phyloP scores from a whole-genome alignment of 2,888 invertebrate genomes.

The Andrena bucephala region DNA sequence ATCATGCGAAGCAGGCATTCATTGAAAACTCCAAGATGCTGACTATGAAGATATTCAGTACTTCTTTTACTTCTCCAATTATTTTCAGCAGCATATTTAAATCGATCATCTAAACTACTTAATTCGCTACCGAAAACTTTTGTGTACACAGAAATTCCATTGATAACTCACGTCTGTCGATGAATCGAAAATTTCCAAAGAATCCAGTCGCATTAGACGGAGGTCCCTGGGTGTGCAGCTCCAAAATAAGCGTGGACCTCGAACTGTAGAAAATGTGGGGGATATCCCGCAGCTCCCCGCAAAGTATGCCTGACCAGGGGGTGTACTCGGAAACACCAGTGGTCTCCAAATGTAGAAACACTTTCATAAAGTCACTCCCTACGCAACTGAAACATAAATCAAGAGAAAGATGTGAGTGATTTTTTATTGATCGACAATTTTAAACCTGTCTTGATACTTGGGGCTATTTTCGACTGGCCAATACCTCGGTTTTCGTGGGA shows the following conservation, averaged over 20 bases:
- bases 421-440: neutral
- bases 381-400: slow-evolving; percentile 89
- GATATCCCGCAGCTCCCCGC: slow-evolving; percentile 89
- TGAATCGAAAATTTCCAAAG: slow-evolving; percentile 91
- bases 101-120: too few relatives aligned
- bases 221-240: slow-evolving; percentile 89
- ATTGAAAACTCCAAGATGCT: too few relatives aligned
- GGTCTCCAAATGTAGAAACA: slow-evolving; percentile 91
- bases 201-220: slow-evolving; percentile 89
- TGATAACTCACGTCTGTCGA: slow-evolving; percentile 90
- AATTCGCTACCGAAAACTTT: neutral
- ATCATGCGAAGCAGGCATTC: too few relatives aligned
- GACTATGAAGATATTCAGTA: too few relatives aligned
- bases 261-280: slow-evolving; percentile 92
- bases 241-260: slow-evolving; percentile 90
- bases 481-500: too few relatives aligned
- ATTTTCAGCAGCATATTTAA: too few relatives aligned
- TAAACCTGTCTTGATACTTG: too few relatives aligned
- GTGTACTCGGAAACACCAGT: slow-evolving; percentile 91
- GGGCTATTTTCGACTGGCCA: too few relatives aligned
- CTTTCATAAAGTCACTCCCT: slow-evolving; percentile 91
- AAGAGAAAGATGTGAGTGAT: neutral
- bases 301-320: slow-evolving; percentile 90
- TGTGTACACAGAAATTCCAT: neutral
- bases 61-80: too few relatives aligned